Evolutionary conservation across 2,113 vertebrate genomes (phyloP), one percentile per base, ranked within the genome.

Genomic region (Tachysurus vachellii): DNA sequence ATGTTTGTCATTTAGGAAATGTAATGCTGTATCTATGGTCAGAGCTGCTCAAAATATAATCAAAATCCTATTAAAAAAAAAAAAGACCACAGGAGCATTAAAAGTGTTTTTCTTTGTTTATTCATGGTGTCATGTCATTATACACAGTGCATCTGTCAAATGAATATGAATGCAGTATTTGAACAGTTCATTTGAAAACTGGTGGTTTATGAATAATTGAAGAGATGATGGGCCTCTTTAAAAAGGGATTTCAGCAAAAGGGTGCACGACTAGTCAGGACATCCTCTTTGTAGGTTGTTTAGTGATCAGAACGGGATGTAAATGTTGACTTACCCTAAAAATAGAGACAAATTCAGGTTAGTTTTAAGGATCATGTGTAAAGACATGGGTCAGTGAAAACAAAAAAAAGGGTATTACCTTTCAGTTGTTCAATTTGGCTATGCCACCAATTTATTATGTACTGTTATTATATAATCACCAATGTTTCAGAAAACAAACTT

Each of bases 241-340:
- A 71, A 73, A 86, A 84, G 9, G 26, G 36, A 86, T 28, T 86
- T 89, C 61, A 64, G 80, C 73, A 80, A 82, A 75, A 68, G 9
- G n/a, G 23, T 28, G 73, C 7, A 31, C 31, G 66, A 59, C 47
- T 61, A 82, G 5, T 44, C 50, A 47, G 66, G 53, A 44, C 53
- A 50, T 83, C 53, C 75, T 54, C 50, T 36, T 82, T 80, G 80
- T 14, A 28, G 47, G 75, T 53, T 71, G 73, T 56, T 31, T 84
- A 61, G n/a, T 82, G 57, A 64, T 59, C 70, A 88, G n/a, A 42
- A 86, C 8, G 83, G 82, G 54, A 54, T 53, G n/a, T 26, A 80
- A 66, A 84, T 56, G 79, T 75, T 23, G 85, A 88, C 91, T 91
- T 91, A 92, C 91, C 91, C 90, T 92, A 87, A 62, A 36, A 91